Percentiles rank a stretch among this genome's conserved stretches.
Conservation (phyloP, 2,888 invertebrate species). For the Drosophila pseudotakahashii region DNA sequence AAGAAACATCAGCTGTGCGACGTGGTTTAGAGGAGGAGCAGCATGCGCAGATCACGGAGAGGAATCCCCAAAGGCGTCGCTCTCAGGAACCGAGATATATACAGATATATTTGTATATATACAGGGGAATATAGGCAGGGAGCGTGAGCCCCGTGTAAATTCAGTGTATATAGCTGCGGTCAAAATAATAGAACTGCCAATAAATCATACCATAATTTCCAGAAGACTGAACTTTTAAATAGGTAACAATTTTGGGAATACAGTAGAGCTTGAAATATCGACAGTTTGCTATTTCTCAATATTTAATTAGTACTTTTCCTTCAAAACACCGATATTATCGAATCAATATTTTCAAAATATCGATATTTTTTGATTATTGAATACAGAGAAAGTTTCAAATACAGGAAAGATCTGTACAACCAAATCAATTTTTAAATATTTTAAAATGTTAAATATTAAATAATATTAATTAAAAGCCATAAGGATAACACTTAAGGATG, state of each 20-base stretch:
- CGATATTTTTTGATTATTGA: too few species aligned
- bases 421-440: neutral
- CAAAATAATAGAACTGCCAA: constrained; percentile 22
- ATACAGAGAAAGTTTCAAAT: too few species aligned
- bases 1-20: constrained; percentile 33
- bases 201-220: constrained; percentile 2
- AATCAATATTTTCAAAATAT: too few species aligned
- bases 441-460: neutral
- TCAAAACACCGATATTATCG: too few species aligned
- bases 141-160: constrained; percentile 10
- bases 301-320: too few species aligned
- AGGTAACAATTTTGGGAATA: neutral
- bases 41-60: constrained; percentile 27
- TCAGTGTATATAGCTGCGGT: constrained; percentile 14
- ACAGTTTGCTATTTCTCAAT: too few species aligned
- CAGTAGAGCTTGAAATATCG: too few species aligned
- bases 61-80: constrained; percentile 22
- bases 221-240: neutral
- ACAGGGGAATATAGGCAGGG: constrained; percentile 2
- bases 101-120: too few species aligned
- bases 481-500: neutral
- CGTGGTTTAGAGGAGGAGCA: constrained; percentile 10
- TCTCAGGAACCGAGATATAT: constrained; percentile 1
- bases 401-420: too few species aligned
- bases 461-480: too few species aligned